A percentile compares a stretch with the other conserved stretches of the same genome.
phyloP scores from a whole-genome alignment of 2,888 invertebrate species.

The Conomelus anceps region DNA sequence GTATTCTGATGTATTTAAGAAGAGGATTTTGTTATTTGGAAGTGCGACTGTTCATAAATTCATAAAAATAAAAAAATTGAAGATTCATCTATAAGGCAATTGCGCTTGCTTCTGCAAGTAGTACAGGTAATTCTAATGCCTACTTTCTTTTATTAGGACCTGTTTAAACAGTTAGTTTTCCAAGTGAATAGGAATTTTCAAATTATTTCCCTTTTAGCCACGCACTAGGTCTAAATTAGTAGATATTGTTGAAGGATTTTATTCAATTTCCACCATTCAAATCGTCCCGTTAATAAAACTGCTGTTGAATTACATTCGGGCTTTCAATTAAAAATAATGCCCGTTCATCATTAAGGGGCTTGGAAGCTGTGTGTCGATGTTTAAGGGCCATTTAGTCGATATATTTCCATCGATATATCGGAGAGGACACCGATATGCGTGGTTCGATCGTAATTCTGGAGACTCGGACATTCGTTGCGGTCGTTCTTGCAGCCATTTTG shows the following conservation, averaged over 20 bases:
- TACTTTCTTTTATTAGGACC: too few relatives aligned
- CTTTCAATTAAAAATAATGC: neutral
- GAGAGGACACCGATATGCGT: neutral
- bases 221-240: too few relatives aligned
- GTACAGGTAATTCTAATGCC: too few relatives aligned
- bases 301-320: neutral
- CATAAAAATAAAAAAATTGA: too few relatives aligned
- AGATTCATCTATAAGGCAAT: too few relatives aligned
- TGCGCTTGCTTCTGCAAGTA: too few relatives aligned
- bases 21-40: too few relatives aligned
- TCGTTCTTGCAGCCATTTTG: neutral
- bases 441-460: neutral
- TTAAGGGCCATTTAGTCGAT: neutral
- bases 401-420: neutral
- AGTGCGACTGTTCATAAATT: too few relatives aligned
- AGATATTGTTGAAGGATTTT: neutral
- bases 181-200: too few relatives aligned
- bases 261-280: neutral
- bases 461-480: neutral
- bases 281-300: neutral
- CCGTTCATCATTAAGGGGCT: neutral
- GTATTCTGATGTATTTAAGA: too few relatives aligned
- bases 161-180: too few relatives aligned
- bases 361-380: neutral
- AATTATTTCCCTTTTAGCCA: too few relatives aligned